phyloP scores from a whole-genome alignment of 2,113 vertebrate species.

The Neotoma lepida region DNA sequence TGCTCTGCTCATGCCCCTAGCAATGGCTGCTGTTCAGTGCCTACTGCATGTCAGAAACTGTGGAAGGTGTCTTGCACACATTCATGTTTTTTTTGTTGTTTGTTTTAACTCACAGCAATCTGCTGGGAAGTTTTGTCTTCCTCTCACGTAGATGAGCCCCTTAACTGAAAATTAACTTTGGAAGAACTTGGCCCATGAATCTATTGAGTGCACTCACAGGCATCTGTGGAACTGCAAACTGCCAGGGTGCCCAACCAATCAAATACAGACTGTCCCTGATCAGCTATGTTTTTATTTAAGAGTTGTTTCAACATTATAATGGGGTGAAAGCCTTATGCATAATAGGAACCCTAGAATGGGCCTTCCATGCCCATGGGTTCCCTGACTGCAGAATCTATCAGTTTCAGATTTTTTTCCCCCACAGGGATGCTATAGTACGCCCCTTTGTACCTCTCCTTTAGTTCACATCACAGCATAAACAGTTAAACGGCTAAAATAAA shows the following conservation, averaged over 20 bases:
- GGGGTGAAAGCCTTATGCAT: neutral
- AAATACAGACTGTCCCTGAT: neutral
- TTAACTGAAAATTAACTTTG: neutral
- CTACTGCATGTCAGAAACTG: neutral
- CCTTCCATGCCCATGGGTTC: neutral
- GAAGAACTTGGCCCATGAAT: neutral
- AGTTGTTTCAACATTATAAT: neutral
- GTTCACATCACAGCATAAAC: neutral
- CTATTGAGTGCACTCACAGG: neutral
- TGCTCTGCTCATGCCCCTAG: neutral
- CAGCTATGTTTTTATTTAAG: neutral
- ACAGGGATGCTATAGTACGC: neutral
- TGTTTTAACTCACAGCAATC: neutral
- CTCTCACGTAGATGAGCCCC: neutral
- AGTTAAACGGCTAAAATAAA: slow-evolving; percentile 48
- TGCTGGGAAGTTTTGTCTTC: neutral
- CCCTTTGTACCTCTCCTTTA: neutral
- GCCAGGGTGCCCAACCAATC: neutral
- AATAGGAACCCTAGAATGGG: neutral
- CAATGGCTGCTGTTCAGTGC: neutral
- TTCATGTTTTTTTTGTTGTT: neutral
- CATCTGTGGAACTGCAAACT: neutral
- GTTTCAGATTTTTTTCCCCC: no score
- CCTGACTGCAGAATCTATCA: no score
- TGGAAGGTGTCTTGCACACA: neutral